Percentiles rank a stretch among this genome's conserved stretches.
phyloP scores from a whole-genome alignment of 1,140 invertebrate genomes.

The Microplitis demolitor region DNA sequence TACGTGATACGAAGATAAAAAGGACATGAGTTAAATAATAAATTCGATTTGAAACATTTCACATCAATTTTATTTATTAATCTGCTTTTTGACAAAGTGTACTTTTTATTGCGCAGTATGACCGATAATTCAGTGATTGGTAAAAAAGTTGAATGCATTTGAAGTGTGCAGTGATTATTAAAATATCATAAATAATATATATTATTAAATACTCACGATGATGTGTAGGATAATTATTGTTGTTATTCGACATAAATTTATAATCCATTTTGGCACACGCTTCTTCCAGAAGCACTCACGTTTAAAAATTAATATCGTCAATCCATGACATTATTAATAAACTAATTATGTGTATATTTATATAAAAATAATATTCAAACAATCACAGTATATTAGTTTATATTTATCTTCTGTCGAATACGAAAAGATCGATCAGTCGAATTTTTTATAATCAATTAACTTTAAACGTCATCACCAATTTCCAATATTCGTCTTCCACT shows the following conservation, averaged over 20 bases:
- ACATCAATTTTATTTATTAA: too few species aligned
- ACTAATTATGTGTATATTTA: not conserved
- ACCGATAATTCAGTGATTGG: too few species aligned
- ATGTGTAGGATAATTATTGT: conserved; percentile 42
- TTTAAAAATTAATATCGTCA: not conserved
- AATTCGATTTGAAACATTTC: too few species aligned
- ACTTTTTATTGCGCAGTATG: too few species aligned
- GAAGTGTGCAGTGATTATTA: too few species aligned
- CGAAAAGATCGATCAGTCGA: conserved; percentile 25
- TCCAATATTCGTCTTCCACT: too few species aligned
- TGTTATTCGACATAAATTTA: conserved; percentile 44
- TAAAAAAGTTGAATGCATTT: too few species aligned
- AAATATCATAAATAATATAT: not conserved
- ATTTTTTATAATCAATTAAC: not conserved
- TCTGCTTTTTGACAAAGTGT: too few species aligned
- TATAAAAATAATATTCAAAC: too few species aligned
- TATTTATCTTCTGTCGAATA: not conserved
- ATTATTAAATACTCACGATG: conserved; percentile 43
- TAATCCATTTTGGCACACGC: conserved; percentile 42
- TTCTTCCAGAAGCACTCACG: not conserved
- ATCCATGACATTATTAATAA: not conserved
- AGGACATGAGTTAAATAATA: too few species aligned
- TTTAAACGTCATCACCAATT: too few species aligned
- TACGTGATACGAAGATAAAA: too few species aligned
- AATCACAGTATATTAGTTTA: not conserved